Evolutionary conservation across 30 jellyfish, hydroid and myxozoan genomes (phyloP), one percentile per base, ranked within the genome.

Genomic region (Hydra vulgaris): DNA sequence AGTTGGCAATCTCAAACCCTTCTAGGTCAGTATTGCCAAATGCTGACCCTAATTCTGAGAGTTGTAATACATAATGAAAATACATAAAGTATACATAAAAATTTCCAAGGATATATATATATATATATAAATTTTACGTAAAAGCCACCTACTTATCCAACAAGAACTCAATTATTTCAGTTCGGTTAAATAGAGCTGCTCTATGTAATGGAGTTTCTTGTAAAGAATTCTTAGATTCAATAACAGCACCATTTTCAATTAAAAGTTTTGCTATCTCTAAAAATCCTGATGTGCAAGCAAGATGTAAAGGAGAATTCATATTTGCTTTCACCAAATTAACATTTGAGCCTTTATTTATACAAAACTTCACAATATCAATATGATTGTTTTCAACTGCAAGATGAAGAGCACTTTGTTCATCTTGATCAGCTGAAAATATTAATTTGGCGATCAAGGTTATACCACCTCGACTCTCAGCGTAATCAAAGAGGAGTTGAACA

Each of bases 271-370:
- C 95, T 17, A 90, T 90, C 25, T 86, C 97, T 78, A 86, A 23
- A 81, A 86, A 85, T 19, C 97, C 97, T 19, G 97, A 81, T 7
- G 95, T 87, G n/a, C 97, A 96, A 23, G 96, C 96, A 20, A 87
- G 85, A 69, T 94, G 99, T 80, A 94, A 23, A 7, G 96, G 95
- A 0, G 96, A 84, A 81, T 79, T 85, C 66, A 87, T 69, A 77
- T 94, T 94, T 1, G 88, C 61, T 66, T 94, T 88, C 20, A 73
- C 94, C 55, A 81, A 87, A 76, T 87, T 85, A 66, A 94, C 96
- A 68, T 94, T 87, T 1, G 99, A 96, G 8, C 99, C 99, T 61
- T 84, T 88, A 0, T 84, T 95, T 18, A 94, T 78, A 52, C 96
- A 88, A 0, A 81, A 82, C 27, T 79, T 88, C 18, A 94, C 99